phyloP scores from a whole-genome alignment of 2,888 invertebrate genomes.

The Lasius platythorax region DNA sequence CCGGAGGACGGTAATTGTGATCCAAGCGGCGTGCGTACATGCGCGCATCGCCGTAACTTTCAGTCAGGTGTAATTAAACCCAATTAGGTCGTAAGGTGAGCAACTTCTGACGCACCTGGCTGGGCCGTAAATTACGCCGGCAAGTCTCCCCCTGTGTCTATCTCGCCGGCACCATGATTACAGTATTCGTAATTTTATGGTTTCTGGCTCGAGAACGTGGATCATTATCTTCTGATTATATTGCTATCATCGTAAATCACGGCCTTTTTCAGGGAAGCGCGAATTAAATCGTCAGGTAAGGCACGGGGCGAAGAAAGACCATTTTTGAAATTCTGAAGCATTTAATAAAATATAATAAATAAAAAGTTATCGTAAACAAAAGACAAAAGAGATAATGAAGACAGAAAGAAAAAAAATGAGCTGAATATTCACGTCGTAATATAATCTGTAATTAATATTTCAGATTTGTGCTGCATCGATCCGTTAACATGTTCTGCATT shows the following conservation, averaged over 20 bases:
- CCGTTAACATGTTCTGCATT: constrained; percentile 3
- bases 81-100: constrained; percentile 77
- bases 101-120: constrained; percentile 73
- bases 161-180: constrained; percentile 62
- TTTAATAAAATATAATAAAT: not conserved
- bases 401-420: not conserved
- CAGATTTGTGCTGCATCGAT: not conserved
- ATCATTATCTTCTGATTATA: constrained; percentile 48
- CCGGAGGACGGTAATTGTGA: constrained; percentile 64
- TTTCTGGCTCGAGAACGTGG: constrained; percentile 50
- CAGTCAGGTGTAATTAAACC: constrained; percentile 74
- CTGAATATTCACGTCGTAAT: not conserved
- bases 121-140: constrained; percentile 72
- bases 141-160: constrained; percentile 45
- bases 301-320: constrained; percentile 1
- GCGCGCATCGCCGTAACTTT: constrained; percentile 67
- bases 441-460: not conserved
- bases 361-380: not conserved
- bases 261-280: constrained; percentile 36
- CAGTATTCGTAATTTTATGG: constrained; percentile 62
- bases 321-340: constrained; percentile 1
- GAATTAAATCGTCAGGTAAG: constrained; percentile 30
- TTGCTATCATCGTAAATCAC: constrained; percentile 49
- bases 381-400: not conserved
- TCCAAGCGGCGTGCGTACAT: constrained; percentile 57